Conservation (phyloP, 64 coral and sea anemone species). For the Catalaphyllia jardinei region DNA sequence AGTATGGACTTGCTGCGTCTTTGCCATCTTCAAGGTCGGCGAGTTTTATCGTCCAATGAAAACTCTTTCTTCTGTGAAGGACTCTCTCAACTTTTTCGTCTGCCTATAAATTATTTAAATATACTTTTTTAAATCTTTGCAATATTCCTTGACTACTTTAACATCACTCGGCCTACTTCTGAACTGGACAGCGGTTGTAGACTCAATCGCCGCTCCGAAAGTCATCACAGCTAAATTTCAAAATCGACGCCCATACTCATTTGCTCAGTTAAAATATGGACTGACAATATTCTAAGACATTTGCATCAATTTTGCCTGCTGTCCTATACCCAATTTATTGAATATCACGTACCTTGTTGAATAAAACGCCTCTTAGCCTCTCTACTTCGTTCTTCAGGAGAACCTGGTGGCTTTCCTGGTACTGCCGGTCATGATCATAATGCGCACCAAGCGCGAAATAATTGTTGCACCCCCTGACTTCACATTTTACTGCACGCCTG, state of each 20-base stretch:
- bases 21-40: neutral
- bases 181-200: neutral
- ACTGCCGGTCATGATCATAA: neutral
- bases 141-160: too few species aligned
- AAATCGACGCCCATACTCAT: too few species aligned
- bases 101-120: neutral
- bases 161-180: too few species aligned
- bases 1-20: neutral
- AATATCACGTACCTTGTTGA: neutral
- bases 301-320: neutral
- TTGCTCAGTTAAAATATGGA: too few species aligned
- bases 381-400: conserved; percentile 9
- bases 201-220: too few species aligned
- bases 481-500: neutral
- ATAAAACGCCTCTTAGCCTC: neutral
- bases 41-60: neutral
- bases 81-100: neutral
- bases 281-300: neutral
- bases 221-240: too few species aligned
- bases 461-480: conserved; percentile 5
- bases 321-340: neutral
- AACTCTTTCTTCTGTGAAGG: neutral
- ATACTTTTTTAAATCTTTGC: neutral
- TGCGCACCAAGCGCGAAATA: neutral
- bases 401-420: conserved; percentile 5